These are phyloP conservation scores for Frankliniella fusca DNA, from an alignment of 2,888 invertebrate genomes.

Conservation along the genomic window DNA sequence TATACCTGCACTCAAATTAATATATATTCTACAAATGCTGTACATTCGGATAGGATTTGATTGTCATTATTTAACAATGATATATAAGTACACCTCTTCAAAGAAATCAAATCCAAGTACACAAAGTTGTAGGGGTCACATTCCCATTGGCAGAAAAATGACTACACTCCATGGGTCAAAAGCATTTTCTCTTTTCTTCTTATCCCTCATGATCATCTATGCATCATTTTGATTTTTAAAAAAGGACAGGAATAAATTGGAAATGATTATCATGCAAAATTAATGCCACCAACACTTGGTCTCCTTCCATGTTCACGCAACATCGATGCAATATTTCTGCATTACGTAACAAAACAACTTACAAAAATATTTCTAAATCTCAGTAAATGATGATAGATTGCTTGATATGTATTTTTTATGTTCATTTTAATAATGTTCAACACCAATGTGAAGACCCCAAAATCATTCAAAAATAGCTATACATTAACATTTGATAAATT, in stretches of 20 bases:
- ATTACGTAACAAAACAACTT: slow-evolving; percentile 16
- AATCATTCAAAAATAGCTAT: not conserved
- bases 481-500: not conserved
- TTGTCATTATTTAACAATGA: no score
- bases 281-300: not conserved
- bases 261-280: not conserved
- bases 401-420: not conserved
- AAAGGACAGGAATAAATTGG: not conserved
- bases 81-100: no score
- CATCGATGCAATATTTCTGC: not conserved
- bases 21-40: no score
- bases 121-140: not conserved
- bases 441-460: not conserved
- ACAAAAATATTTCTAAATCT: slow-evolving; percentile 6
- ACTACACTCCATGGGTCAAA: not conserved
- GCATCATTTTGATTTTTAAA: not conserved
- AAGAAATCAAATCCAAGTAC: not conserved
- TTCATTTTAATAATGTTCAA: not conserved
- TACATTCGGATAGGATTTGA: no score
- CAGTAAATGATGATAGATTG: not conserved
- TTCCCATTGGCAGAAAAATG: no score
- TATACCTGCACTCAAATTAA: no score
- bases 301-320: not conserved
- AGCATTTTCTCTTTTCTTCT: not conserved
- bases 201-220: not conserved